Conservation (phyloP, 1,140 invertebrate genomes). For the Aculops lycopersici region DNA sequence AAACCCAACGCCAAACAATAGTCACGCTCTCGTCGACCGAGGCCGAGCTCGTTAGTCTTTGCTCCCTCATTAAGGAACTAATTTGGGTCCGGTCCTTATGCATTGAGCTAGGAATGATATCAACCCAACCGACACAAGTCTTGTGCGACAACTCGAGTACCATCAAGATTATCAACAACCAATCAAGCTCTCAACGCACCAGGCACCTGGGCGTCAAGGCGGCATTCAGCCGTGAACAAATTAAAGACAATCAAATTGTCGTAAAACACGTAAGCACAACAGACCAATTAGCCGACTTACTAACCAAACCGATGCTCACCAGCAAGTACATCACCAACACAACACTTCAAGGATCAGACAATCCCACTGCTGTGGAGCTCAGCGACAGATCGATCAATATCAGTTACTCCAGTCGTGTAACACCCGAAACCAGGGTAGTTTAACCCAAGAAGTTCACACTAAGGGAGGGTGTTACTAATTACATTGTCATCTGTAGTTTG, state of each 20-base stretch:
- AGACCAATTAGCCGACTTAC: no score
- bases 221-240: background rate
- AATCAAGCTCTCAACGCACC: background rate
- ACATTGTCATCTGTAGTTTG: no score
- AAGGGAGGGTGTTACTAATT: no score
- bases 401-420: no score
- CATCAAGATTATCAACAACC: background rate
- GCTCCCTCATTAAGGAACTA: background rate
- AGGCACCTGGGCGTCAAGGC: background rate
- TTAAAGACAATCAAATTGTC: background rate
- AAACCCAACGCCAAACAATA: constrained; percentile 4
- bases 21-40: constrained; percentile 7
- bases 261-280: background rate
- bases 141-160: background rate
- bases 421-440: no score
- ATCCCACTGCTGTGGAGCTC: no score
- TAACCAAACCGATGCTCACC: no score
- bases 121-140: background rate
- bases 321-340: no score
- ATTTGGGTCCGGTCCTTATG: background rate
- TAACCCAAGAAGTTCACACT: no score
- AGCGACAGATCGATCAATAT: no score
- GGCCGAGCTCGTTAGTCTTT: constrained; percentile 4
- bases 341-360: no score
- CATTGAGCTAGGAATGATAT: background rate